Evolutionary conservation across 1,140 invertebrate genomes (phyloP).

Genomic region (Telenomus remus): DNA sequence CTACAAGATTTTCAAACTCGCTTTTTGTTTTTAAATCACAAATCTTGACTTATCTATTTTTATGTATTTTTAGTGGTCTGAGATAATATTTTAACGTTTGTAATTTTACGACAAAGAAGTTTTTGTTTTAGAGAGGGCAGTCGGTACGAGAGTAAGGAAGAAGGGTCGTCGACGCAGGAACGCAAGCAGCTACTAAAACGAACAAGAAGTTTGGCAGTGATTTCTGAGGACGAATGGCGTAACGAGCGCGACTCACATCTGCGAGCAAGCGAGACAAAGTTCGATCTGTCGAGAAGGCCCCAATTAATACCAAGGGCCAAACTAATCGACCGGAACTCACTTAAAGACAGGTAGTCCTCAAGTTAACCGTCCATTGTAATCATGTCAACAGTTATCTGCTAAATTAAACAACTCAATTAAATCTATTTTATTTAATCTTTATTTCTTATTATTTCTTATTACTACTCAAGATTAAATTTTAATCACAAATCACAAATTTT

Average conservation of each 20-base stretch:
- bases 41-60: background rate
- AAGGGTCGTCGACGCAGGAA: constrained; percentile 65
- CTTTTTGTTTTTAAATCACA: no score
- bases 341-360: constrained; percentile 79
- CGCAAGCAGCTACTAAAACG: constrained; percentile 80
- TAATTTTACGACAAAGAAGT: no score
- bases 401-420: no score
- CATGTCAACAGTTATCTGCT: no score
- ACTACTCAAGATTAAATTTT: no score
- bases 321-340: constrained; percentile 82
- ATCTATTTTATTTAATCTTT: no score
- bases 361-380: background rate
- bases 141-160: constrained; percentile 64
- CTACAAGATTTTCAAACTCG: no score
- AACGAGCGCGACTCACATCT: constrained; percentile 62
- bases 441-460: no score
- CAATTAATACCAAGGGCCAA: constrained; percentile 86
- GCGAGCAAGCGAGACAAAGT: constrained; percentile 67
- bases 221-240: constrained; percentile 83
- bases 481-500: no score
- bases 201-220: constrained; percentile 84
- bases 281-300: constrained; percentile 79
- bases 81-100: no score
- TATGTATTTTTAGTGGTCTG: no score
- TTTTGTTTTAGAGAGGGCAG: constrained; percentile 48